Conservation (phyloP, 2,888 invertebrate species). For the Drosophila robusta region DNA sequence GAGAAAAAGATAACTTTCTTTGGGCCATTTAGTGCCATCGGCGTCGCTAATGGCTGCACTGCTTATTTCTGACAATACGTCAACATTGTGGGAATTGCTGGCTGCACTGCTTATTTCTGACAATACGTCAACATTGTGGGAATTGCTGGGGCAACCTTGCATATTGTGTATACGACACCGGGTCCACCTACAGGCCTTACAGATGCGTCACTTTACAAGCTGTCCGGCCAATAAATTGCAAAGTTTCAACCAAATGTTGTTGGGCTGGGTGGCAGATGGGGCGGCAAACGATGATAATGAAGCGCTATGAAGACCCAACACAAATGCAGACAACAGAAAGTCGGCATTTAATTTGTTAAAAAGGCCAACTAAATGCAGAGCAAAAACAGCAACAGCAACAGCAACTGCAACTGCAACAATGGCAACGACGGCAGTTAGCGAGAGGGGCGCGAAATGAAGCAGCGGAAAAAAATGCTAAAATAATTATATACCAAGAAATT, state of each 20-base stretch:
- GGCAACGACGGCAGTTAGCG: constrained; percentile 9
- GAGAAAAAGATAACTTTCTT: constrained; percentile 20
- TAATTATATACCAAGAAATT: constrained; percentile 78
- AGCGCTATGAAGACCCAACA: constrained; percentile 29
- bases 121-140: constrained; percentile 22
- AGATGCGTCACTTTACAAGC: constrained; percentile 36
- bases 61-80: constrained; percentile 16
- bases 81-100: constrained; percentile 3
- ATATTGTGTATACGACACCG: constrained; percentile 53
- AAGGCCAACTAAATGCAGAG: constrained; percentile 74
- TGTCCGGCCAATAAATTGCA: constrained; percentile 58
- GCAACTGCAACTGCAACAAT: constrained; percentile 55
- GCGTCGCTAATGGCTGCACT: constrained; percentile 35
- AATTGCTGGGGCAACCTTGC: background rate
- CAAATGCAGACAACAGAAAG: constrained; percentile 68
- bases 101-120: constrained; percentile 8
- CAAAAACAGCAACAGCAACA: constrained; percentile 34
- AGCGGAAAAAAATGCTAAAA: constrained; percentile 44
- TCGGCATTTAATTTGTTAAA: constrained; percentile 84
- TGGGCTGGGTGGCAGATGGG: background rate
- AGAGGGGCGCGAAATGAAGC: background rate
- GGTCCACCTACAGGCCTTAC: constrained; percentile 5
- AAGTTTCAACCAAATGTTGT: constrained; percentile 22
- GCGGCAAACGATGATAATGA: constrained; percentile 35
- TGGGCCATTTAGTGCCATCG: constrained; percentile 42